These are phyloP conservation scores for Empidonax traillii DNA, from an alignment of 2,113 vertebrate species.

Conservation along the genomic window DNA sequence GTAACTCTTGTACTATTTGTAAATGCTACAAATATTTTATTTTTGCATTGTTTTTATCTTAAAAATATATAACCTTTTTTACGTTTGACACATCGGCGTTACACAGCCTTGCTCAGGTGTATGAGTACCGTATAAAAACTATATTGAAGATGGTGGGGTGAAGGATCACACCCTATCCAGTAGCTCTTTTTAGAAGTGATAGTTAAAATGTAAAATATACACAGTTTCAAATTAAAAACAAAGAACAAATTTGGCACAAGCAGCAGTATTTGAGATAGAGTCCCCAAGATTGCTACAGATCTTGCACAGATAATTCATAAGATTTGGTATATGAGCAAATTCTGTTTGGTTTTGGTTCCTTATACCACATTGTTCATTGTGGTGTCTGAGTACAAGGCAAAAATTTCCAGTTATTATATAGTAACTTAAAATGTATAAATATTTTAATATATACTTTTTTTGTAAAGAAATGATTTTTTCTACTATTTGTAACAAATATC, in stretches of 20 bases:
- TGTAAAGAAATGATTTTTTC: constrained; percentile 80
- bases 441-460: constrained; percentile 85
- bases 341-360: constrained; percentile 28
- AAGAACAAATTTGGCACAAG: background rate
- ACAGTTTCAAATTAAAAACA: background rate
- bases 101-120: constrained; percentile 71
- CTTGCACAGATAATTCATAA: background rate
- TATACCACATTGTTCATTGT: background rate
- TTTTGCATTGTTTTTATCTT: constrained; percentile 84
- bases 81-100: constrained; percentile 63
- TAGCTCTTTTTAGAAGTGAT: constrained; percentile 2
- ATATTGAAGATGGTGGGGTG: background rate
- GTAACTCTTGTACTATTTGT: constrained; percentile 81
- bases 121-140: constrained; percentile 38
- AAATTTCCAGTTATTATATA: constrained; percentile 68
- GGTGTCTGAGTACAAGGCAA: constrained; percentile 36
- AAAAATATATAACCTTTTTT: constrained; percentile 76
- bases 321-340: constrained; percentile 28
- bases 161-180: constrained; percentile 15
- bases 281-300: background rate
- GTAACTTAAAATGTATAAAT: constrained; percentile 82
- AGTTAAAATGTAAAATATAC: background rate
- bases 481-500: constrained; percentile 79
- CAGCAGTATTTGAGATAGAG: constrained; percentile 12
- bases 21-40: constrained; percentile 83